Evolutionary conservation across 1,140 invertebrate genomes (phyloP).

Genomic region (Pygmarrhopalites habei): DNA sequence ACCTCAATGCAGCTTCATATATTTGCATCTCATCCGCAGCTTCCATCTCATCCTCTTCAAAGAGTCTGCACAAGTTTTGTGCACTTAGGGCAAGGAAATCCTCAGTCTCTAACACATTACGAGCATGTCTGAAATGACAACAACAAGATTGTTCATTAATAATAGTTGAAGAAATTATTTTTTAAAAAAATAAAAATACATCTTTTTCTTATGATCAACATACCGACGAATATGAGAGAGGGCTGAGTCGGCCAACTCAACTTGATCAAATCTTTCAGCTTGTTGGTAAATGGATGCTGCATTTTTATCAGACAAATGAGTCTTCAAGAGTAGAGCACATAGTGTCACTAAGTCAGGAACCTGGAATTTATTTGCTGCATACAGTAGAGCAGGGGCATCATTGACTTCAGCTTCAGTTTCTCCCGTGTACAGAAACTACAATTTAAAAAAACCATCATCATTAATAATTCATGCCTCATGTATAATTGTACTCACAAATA

Average conservation of each 20-base stretch:
- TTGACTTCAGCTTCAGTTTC: slow-evolving; percentile 4
- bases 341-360: slow-evolving; percentile 7
- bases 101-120: slow-evolving; percentile 3
- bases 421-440: slow-evolving; percentile 21
- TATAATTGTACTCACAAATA: too few species aligned
- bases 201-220: too few species aligned
- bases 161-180: too few species aligned
- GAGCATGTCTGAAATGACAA: slow-evolving; percentile 10
- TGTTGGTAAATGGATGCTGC: slow-evolving; percentile 8
- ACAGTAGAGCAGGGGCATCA: slow-evolving; percentile 1
- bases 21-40: slow-evolving; percentile 16
- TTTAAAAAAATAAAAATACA: too few species aligned
- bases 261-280: slow-evolving; percentile 2
- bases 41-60: slow-evolving; percentile 9
- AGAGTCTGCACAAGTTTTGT: not conserved
- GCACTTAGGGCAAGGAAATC: slow-evolving; percentile 2
- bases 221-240: slow-evolving; percentile 13
- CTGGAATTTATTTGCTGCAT: slow-evolving; percentile 7
- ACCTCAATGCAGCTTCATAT: slow-evolving; percentile 11
- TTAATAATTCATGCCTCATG: too few species aligned
- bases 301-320: slow-evolving; percentile 7
- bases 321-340: slow-evolving; percentile 7
- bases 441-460: too few species aligned
- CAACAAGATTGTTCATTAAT: too few species aligned
- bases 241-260: slow-evolving; percentile 5